Conservation (phyloP, 2,888 invertebrate species). For the Lithophane socia region DNA sequence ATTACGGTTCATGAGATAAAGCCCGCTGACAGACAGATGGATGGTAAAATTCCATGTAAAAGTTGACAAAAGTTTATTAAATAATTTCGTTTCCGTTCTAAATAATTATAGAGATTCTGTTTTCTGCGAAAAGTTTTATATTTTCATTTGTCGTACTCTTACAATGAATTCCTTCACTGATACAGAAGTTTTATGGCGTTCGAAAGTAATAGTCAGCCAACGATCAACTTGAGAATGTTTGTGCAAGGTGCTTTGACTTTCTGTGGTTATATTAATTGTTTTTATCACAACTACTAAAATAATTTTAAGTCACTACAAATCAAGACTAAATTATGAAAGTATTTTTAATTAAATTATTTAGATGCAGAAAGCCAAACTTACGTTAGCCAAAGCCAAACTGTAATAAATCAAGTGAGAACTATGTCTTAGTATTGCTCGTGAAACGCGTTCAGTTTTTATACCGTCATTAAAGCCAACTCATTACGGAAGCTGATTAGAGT, state of each 20-base stretch:
- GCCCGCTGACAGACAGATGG: too few species aligned
- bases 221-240: background rate
- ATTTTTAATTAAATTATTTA: background rate
- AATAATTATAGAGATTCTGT: conserved; percentile 45
- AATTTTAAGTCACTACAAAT: too few species aligned
- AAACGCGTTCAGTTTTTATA: conserved; percentile 29
- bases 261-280: too few species aligned
- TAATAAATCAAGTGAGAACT: background rate
- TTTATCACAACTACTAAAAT: too few species aligned
- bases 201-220: background rate
- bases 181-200: conserved; percentile 28
- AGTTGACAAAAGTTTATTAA: conserved; percentile 59
- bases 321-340: too few species aligned
- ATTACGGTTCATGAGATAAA: too few species aligned
- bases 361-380: background rate
- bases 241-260: background rate
- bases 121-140: conserved; percentile 50
- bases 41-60: conserved; percentile 42
- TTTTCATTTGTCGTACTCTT: conserved; percentile 40
- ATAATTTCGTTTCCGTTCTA: conserved; percentile 48
- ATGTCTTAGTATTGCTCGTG: background rate
- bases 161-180: conserved; percentile 42
- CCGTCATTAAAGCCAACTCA: conserved; percentile 20
- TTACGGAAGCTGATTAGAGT: conserved; percentile 15
- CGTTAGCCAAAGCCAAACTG: background rate